phyloP scores from a whole-genome alignment of 2,797 vertebrate genomes.

The Parotocinclus haroldoi region DNA sequence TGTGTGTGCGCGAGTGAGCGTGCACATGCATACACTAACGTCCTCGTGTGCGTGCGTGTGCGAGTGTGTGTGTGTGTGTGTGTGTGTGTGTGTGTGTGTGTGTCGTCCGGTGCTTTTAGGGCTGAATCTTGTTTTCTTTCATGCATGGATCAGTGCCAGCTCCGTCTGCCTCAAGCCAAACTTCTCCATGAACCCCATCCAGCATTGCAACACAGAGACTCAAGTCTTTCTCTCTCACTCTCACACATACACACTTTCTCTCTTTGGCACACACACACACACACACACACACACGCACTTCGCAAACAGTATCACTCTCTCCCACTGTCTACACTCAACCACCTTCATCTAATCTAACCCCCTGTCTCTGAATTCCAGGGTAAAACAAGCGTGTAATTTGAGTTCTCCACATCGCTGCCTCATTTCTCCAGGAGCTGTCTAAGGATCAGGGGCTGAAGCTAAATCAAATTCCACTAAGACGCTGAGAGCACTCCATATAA shows the following conservation, averaged over 20 bases:
- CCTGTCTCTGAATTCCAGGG: conserved; percentile 26
- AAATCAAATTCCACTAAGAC: conserved; percentile 41
- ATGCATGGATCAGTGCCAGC: conserved; percentile 52
- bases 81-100: conserved; percentile 9
- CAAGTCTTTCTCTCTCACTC: conserved; percentile 12
- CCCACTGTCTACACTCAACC: conserved; percentile 21
- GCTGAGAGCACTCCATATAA: conserved; percentile 37
- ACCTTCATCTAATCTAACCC: conserved; percentile 35
- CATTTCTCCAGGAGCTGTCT: conserved; percentile 47
- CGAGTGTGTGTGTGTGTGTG: conserved; percentile 12
- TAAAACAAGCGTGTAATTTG: conserved; percentile 42
- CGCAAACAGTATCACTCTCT: conserved; percentile 9
- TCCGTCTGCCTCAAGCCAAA: conserved; percentile 57
- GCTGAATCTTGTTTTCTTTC: conserved; percentile 33
- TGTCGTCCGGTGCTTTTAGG: conserved; percentile 14
- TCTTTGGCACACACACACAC: conserved; percentile 3
- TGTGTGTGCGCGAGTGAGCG: conserved; percentile 14
- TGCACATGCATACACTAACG: conserved; percentile 16
- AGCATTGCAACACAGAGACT: conserved; percentile 42
- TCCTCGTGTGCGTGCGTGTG: conserved; percentile 1
- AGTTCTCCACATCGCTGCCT: conserved; percentile 43
- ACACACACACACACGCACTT: conserved; percentile 2
- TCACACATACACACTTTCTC: conserved; percentile 3
- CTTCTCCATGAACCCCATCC: conserved; percentile 50
- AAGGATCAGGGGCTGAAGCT: conserved; percentile 30